Conservation (phyloP, 2,797 vertebrate genomes). For the Monodelphis domestica region DNA sequence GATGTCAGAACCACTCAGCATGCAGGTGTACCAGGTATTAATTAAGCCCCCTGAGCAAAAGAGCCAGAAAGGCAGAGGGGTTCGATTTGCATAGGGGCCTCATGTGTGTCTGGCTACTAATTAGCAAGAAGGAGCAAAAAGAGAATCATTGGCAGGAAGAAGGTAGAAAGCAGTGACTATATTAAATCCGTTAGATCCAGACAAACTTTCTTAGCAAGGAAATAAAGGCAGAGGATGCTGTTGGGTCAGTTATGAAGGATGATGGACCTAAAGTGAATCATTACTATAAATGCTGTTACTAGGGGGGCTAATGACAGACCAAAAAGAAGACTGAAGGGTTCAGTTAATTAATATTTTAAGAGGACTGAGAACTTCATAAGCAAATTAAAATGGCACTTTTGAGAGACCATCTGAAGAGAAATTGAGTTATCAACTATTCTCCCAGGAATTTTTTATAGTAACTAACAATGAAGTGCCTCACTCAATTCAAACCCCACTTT, state of each 20-base stretch:
- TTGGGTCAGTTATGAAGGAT: background rate
- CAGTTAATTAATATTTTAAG: background rate
- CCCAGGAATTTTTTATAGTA: background rate
- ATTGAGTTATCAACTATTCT: background rate
- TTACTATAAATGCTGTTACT: background rate
- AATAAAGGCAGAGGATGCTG: background rate
- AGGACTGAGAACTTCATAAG: background rate
- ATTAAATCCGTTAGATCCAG: slow-evolving; percentile 37
- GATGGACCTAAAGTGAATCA: background rate
- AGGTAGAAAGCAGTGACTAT: slow-evolving; percentile 21
- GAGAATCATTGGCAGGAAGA: background rate
- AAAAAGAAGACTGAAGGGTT: background rate
- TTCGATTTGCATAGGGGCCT: accelerated
- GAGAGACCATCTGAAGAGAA: background rate
- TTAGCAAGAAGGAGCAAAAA: slow-evolving; percentile 45
- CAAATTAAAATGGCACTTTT: slow-evolving; percentile 1
- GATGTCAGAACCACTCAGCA: slow-evolving; percentile 45
- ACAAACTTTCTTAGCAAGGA: background rate
- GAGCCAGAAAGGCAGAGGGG: accelerated
- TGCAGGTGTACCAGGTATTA: slow-evolving; percentile 55
- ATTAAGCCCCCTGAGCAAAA: slow-evolving; percentile 51
- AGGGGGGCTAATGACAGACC: background rate
- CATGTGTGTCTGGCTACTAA: slow-evolving; percentile 54
- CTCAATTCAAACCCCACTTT: background rate
- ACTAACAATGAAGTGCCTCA: background rate